Conservation (phyloP, 1,140 invertebrate species). For the Monochamus saltuarius region DNA sequence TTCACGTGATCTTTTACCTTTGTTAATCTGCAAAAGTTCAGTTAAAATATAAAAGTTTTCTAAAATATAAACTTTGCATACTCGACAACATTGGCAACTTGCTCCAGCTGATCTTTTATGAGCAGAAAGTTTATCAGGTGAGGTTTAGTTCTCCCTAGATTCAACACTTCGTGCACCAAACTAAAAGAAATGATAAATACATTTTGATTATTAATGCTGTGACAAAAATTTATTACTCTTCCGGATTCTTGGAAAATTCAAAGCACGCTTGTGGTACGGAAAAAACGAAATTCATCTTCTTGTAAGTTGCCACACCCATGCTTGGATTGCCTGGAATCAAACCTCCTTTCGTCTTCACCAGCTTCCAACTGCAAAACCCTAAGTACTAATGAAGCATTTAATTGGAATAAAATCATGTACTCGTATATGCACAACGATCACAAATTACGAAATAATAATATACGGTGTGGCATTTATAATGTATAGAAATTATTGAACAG, state of each 20-base stretch:
- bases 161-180: conserved; percentile 56
- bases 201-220: background rate
- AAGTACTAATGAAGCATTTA: conserved; percentile 57
- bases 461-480: too few relatives aligned
- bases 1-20: conserved; percentile 35
- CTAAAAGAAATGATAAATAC: conserved; percentile 49
- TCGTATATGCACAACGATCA: background rate
- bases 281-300: conserved; percentile 61
- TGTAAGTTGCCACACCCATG: conserved; percentile 60
- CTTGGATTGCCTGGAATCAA: conserved; percentile 67
- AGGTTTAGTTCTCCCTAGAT: conserved; percentile 58
- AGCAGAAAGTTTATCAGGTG: conserved; percentile 63
- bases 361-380: conserved; percentile 65
- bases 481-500: too few relatives aligned
- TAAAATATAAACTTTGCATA: conserved; percentile 20
- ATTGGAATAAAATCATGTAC: background rate
- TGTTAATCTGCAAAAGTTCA: conserved; percentile 27
- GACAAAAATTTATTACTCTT: conserved; percentile 51
- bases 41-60: background rate
- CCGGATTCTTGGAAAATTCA: conserved; percentile 61
- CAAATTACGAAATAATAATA: background rate
- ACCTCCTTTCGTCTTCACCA: conserved; percentile 60
- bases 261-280: conserved; percentile 57
- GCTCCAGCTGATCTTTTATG: conserved; percentile 56
- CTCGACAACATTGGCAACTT: conserved; percentile 49